Base-by-base conservation (phyloP, 2,888 invertebrate genomes). In the Diplolepis rosae region DNA sequence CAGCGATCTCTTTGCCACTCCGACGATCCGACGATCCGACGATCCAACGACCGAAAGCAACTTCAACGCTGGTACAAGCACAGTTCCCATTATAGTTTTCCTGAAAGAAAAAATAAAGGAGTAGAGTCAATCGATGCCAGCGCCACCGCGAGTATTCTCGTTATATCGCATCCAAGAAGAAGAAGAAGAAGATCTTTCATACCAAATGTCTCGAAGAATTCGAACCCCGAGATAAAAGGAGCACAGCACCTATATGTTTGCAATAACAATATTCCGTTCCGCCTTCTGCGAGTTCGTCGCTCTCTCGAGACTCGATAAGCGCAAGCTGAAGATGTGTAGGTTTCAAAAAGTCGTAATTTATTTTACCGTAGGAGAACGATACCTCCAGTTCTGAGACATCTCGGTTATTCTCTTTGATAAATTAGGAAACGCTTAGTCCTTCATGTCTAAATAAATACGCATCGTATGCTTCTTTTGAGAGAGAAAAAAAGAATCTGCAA, bases 401-500 rank as follows among this genome's bases (percentile, higher is more conserved):
- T 52, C 24, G n/a, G 28, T 28, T 52, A 52, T 52, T 52, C 15
- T n/a, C 52, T 52, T 52, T 52, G 52, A 52, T 52, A 52, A 52
- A 52, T 52, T 52, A 52, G 52, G 28, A 27, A 52, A 15, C 1
- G 28, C 28, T 52, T 28, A 52, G 27, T 52, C 52, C 28, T 52
- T 28, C 9, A 28, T 28, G 15, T 52, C 52, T 52, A 28, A 6
- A 52, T 27, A 52, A 52, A 27, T 52, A 28, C 28, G n/a, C 28
- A 52, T 27, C 52, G 9, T 52, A 28, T 52, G 52, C 28, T 52
- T n/a, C 52, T 30, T 52, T 52, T 52, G 15, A 52, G 52, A n/a
- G 52, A 28, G 27, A 7, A n/a, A 13, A 52, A 28, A 7, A n/a
- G 13, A 52, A 52, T 28, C 6, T 15, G 4, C 52, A 28, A 52